phyloP scores from a whole-genome alignment of 2,888 invertebrate species.

The Ochropacha duplaris region DNA sequence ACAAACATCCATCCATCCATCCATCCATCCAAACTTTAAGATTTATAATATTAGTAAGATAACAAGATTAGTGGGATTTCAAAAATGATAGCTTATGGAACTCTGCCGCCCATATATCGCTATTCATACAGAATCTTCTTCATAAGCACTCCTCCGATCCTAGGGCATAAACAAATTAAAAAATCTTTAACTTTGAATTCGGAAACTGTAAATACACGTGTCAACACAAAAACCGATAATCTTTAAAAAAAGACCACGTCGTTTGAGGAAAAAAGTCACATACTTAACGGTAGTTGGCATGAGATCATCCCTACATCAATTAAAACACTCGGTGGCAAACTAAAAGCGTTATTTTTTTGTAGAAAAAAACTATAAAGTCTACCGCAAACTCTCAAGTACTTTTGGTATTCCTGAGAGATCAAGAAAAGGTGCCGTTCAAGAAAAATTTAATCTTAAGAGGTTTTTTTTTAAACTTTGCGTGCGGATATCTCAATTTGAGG shows the following conservation, averaged over 20 bases:
- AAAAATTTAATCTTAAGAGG: background rate
- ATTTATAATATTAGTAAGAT: too few species aligned
- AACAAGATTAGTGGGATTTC: too few species aligned
- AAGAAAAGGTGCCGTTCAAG: background rate
- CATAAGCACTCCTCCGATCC: too few species aligned
- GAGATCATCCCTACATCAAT: background rate
- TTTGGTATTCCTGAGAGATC: background rate
- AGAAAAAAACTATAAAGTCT: background rate
- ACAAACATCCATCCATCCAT: too few species aligned
- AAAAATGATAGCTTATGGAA: too few species aligned
- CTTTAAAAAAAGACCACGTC: background rate
- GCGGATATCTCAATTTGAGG: too few species aligned
- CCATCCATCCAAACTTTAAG: too few species aligned
- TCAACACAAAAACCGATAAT: background rate
- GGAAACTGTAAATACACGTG: background rate
- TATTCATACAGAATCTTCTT: too few species aligned
- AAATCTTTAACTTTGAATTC: too few species aligned
- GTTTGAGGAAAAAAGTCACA: background rate
- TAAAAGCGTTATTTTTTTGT: background rate
- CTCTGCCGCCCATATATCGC: too few species aligned
- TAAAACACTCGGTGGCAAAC: background rate
- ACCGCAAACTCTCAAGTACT: background rate
- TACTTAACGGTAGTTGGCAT: background rate
- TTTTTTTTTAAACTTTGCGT: background rate
- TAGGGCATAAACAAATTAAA: too few species aligned